A percentile compares a stretch with the other conserved stretches of the same genome.
Evolutionary conservation across 2,888 invertebrate species (phyloP).

Genomic region (Pimpla rufipes): DNA sequence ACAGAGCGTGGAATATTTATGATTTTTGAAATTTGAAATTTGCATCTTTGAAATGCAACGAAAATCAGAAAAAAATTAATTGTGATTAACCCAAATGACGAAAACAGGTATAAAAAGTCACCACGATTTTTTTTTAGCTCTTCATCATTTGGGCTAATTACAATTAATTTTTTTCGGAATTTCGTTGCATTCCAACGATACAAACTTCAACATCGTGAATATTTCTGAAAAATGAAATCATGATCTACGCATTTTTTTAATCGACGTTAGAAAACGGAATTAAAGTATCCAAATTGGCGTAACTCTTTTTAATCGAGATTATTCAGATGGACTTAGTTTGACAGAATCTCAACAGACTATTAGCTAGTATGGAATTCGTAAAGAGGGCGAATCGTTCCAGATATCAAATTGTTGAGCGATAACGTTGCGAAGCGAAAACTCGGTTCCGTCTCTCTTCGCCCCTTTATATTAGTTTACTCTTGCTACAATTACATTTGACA

Average conservation of each 20-base stretch:
- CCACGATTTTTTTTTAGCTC: no score
- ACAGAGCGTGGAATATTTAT: not conserved
- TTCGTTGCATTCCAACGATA: no score
- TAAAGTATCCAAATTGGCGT: not conserved
- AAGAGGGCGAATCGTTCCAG: not conserved
- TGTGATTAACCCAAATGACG: no score
- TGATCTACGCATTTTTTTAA: not conserved
- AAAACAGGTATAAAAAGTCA: no score
- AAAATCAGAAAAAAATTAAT: no score
- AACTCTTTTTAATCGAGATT: not conserved
- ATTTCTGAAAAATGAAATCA: not conserved
- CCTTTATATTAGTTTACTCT: slow-evolving; percentile 77
- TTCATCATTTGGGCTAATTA: no score
- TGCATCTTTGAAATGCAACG: no score
- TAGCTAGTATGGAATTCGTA: not conserved
- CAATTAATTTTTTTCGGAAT: no score
- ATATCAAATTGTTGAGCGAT: slow-evolving; percentile 24
- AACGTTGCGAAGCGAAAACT: slow-evolving; percentile 40
- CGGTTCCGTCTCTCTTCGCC: slow-evolving; percentile 53
- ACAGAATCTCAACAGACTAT: not conserved
- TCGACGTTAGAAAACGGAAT: not conserved
- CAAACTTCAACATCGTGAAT: no score
- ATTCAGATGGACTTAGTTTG: not conserved
- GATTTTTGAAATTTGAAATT: not conserved
- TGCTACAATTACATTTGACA: slow-evolving; percentile 77